Evolutionary conservation across 2,888 invertebrate genomes (phyloP).

Genomic region (Ctena decussata): DNA sequence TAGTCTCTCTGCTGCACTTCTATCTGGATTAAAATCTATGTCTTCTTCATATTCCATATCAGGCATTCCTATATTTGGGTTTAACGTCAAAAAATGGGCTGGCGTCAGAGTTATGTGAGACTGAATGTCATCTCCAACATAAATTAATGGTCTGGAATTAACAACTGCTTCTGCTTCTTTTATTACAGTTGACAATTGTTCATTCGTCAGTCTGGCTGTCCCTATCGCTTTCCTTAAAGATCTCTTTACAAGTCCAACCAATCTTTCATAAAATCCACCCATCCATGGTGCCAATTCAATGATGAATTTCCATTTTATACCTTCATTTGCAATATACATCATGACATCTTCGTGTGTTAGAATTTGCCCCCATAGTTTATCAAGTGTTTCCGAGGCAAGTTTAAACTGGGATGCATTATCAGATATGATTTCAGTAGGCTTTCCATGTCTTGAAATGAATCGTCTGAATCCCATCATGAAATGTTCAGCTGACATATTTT

Average conservation of each 20-base stretch:
- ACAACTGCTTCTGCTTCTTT: constrained; percentile 40
- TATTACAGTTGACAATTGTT: constrained; percentile 21
- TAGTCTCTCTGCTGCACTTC: constrained; percentile 24
- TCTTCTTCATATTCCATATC: constrained; percentile 11
- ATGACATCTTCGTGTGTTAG: constrained; percentile 8
- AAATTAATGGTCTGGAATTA: constrained; percentile 31
- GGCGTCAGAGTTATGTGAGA: constrained; percentile 20
- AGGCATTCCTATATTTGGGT: constrained; percentile 34
- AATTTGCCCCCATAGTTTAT: not conserved
- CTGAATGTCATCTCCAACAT: constrained; percentile 30
- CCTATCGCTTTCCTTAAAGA: constrained; percentile 30
- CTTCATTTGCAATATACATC: constrained; percentile 18
- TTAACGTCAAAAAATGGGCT: constrained; percentile 32
- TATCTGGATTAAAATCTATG: not conserved
- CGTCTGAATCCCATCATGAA: constrained; percentile 26
- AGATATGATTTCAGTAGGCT: constrained; percentile 10
- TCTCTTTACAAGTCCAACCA: constrained; percentile 41
- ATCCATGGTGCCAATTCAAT: too few species aligned
- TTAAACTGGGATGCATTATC: constrained; percentile 27
- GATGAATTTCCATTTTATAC: too few species aligned
- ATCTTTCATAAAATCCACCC: constrained; percentile 35
- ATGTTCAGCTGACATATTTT: constrained; percentile 8
- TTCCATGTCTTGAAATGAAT: constrained; percentile 22
- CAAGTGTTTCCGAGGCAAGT: not conserved
- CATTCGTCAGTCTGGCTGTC: constrained; percentile 4